Percentiles rank a stretch among this genome's conserved stretches.
phyloP scores from a whole-genome alignment of 2,888 invertebrate species.

The Apodemia hepburni region DNA sequence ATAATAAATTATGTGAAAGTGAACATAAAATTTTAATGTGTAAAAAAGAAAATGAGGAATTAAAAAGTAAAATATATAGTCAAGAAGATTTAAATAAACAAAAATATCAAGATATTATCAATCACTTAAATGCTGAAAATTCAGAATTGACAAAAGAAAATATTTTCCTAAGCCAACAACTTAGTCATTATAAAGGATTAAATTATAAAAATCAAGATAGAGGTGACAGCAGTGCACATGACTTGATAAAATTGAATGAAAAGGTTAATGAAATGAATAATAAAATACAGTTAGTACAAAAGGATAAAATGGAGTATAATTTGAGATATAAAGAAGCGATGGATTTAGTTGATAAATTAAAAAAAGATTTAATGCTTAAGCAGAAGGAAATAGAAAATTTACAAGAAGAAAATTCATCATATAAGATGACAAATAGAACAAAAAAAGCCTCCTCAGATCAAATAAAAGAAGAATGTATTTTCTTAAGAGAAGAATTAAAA shows the following conservation, averaged over 20 bases:
- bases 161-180: slow-evolving; percentile 56
- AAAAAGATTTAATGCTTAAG: slow-evolving; percentile 61
- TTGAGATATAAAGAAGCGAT: slow-evolving; percentile 56
- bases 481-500: slow-evolving; percentile 67
- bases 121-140: slow-evolving; percentile 67
- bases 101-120: slow-evolving; percentile 65
- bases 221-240: slow-evolving; percentile 45
- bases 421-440: slow-evolving; percentile 64
- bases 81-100: slow-evolving; percentile 49
- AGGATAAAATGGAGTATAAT: slow-evolving; percentile 67
- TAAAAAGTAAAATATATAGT: slow-evolving; percentile 43
- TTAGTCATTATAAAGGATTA: slow-evolving; percentile 56
- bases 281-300: slow-evolving; percentile 53
- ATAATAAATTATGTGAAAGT: slow-evolving; percentile 67
- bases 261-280: slow-evolving; percentile 52
- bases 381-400: slow-evolving; percentile 64
- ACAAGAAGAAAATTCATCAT: slow-evolving; percentile 69
- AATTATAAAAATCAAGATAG: slow-evolving; percentile 45
- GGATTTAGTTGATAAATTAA: slow-evolving; percentile 59
- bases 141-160: slow-evolving; percentile 68
- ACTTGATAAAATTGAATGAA: slow-evolving; percentile 50
- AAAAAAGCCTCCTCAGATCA: slow-evolving; percentile 66
- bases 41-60: slow-evolving; percentile 69
- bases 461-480: slow-evolving; percentile 64
- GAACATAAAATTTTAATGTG: slow-evolving; percentile 71